phyloP scores from a whole-genome alignment of 2,888 invertebrate genomes.

The Parelbella ahira region DNA sequence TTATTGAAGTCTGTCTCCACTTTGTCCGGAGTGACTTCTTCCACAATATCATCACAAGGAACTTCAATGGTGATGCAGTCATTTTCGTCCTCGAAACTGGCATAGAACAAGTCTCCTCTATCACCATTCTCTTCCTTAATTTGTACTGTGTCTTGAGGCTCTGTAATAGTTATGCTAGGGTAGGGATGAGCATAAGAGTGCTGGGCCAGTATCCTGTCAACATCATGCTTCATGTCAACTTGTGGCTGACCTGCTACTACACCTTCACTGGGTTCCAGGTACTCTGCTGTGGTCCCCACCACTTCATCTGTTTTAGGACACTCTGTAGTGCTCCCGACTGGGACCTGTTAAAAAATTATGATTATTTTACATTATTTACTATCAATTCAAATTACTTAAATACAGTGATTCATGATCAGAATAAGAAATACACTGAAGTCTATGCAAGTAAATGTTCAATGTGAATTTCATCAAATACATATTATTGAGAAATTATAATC shows the following conservation, averaged over 20 bases:
- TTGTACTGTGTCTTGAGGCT: conserved; percentile 40
- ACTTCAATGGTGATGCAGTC: conserved; percentile 88
- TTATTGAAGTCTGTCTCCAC: conserved; percentile 53
- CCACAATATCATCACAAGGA: conserved; percentile 79
- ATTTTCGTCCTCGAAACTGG: conserved; percentile 85
- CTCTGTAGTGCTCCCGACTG: conserved; percentile 60
- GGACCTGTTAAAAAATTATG: conserved; percentile 44
- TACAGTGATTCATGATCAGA: no score
- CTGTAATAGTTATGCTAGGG: conserved; percentile 42
- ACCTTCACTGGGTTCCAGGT: conserved; percentile 89
- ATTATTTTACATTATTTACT: no score
- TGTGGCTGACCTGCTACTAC: conserved; percentile 56
- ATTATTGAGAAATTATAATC: no score
- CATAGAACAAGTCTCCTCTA: conserved; percentile 84
- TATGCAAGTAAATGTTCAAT: no score
- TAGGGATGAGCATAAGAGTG: conserved; percentile 78
- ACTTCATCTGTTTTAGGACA: conserved; percentile 82
- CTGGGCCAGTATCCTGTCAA: conserved; percentile 71
- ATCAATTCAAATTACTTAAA: no score
- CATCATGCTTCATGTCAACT: conserved; percentile 52
- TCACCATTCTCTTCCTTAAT: conserved; percentile 56
- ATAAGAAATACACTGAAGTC: no score
- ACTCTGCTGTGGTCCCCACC: conserved; percentile 93
- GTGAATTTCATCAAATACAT: no score
- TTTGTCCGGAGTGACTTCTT: conserved; percentile 47